Conservation (phyloP, 2,113 vertebrate species). For the Callipepla squamata region DNA sequence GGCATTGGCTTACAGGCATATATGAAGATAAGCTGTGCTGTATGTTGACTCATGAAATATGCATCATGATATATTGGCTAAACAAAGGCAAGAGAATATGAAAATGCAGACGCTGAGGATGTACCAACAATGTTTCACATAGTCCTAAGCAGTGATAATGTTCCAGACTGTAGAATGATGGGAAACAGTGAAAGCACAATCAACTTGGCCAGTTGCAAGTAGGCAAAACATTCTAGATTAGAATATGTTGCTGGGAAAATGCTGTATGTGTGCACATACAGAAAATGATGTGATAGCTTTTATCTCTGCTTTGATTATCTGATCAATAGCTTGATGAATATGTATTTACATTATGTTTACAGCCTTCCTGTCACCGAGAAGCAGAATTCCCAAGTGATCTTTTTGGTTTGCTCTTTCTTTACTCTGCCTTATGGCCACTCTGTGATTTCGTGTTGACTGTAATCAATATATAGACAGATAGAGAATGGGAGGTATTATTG, state of each 20-base stretch:
- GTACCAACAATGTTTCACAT: neutral
- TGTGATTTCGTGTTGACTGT: neutral
- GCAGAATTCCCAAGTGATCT: neutral
- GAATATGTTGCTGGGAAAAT: neutral
- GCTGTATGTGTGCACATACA: neutral
- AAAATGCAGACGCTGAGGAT: neutral
- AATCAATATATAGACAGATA: neutral
- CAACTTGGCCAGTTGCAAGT: neutral
- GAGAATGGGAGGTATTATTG: neutral
- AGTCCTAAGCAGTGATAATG: neutral
- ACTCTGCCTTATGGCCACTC: neutral
- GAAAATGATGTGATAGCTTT: neutral
- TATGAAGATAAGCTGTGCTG: neutral
- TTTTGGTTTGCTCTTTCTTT: neutral
- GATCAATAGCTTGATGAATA: neutral
- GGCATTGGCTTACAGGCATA: neutral
- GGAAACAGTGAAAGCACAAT: neutral
- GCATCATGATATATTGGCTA: neutral
- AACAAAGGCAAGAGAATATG: neutral
- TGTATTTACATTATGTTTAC: neutral
- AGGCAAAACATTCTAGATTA: neutral
- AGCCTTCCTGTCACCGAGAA: neutral
- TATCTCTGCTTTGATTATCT: neutral
- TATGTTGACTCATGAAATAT: neutral
- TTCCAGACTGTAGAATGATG: neutral